Evolutionary conservation across 2,113 vertebrate species (phyloP).

Genomic region (Antechinus stuartii): DNA sequence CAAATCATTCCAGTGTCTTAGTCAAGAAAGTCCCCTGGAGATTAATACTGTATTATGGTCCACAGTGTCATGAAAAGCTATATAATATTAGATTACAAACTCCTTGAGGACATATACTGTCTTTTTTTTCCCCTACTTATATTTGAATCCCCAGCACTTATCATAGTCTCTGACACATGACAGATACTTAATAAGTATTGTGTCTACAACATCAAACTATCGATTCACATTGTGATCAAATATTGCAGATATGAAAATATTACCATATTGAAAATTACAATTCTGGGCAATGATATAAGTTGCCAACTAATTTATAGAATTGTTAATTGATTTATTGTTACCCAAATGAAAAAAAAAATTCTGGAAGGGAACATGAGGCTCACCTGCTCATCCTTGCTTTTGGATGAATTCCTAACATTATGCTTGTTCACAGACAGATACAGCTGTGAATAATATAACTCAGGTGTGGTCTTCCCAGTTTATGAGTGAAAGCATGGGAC

Average conservation of each 20-base stretch:
- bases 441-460: background rate
- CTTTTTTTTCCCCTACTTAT: background rate
- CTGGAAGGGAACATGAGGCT: background rate
- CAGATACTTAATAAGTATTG: background rate
- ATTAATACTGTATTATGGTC: background rate
- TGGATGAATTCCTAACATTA: background rate
- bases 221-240: background rate
- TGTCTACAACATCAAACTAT: background rate
- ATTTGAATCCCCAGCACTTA: background rate
- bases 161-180: background rate
- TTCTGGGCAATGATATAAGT: background rate
- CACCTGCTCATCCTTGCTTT: background rate
- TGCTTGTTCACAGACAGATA: background rate
- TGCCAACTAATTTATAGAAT: background rate
- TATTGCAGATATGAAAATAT: slow-evolving; percentile 26
- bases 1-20: background rate
- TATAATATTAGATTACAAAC: background rate
- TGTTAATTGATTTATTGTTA: background rate
- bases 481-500: background rate
- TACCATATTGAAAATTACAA: background rate
- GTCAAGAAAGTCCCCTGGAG: background rate
- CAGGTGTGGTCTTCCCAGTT: background rate
- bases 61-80: background rate
- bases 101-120: background rate
- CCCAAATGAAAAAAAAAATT: background rate